Conservation (phyloP, 2,797 vertebrate species). For the Arvicola amphibius region DNA sequence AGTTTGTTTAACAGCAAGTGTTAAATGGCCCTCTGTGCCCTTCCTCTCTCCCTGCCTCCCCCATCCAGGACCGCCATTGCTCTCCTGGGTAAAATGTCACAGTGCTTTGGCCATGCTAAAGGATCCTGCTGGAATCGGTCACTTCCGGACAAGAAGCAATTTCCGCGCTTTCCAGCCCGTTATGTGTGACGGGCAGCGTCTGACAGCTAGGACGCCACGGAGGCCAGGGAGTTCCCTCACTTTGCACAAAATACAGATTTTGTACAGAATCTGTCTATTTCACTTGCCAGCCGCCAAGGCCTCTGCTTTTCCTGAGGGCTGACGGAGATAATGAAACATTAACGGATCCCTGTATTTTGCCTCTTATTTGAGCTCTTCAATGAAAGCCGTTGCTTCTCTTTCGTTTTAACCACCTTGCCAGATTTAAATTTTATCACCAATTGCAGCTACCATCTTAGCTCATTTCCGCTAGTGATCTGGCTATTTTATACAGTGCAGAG, state of each 20-base stretch:
- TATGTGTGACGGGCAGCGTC: background rate
- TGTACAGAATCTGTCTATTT: slow-evolving; percentile 51
- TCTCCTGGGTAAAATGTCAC: background rate
- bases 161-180: background rate
- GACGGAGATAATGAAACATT: slow-evolving; percentile 59
- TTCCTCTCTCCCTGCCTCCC: background rate
- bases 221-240: slow-evolving; percentile 54
- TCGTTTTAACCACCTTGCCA: slow-evolving; percentile 60
- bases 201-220: slow-evolving; percentile 59
- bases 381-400: slow-evolving; percentile 71
- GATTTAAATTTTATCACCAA: slow-evolving; percentile 83
- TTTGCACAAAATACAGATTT: slow-evolving; percentile 52
- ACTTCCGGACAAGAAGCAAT: background rate
- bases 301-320: slow-evolving; percentile 70
- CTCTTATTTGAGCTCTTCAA: slow-evolving; percentile 82
- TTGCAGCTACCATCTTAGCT: slow-evolving; percentile 82
- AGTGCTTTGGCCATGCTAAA: background rate
- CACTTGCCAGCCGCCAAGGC: slow-evolving; percentile 62
- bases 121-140: background rate
- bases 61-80: background rate
- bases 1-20: background rate
- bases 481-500: slow-evolving; percentile 82
- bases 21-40: background rate
- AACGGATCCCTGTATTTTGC: slow-evolving; percentile 68
- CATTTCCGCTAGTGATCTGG: slow-evolving; percentile 82